These are phyloP conservation scores for Florisuga fusca DNA, from an alignment of 2,797 vertebrate species.

Conservation along the genomic window DNA sequence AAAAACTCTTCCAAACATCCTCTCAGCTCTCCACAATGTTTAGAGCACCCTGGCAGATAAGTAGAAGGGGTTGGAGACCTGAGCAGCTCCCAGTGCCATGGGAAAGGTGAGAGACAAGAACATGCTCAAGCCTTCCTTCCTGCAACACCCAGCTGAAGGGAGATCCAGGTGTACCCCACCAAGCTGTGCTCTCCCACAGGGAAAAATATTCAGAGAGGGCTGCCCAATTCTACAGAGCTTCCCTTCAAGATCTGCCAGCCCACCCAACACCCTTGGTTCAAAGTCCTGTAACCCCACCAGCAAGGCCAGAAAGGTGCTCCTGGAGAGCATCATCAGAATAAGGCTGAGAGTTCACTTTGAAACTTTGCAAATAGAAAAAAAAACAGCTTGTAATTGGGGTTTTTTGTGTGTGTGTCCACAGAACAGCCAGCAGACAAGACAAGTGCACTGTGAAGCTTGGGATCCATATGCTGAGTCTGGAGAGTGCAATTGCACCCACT, in stretches of 20 bases:
- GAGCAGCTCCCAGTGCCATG: not conserved
- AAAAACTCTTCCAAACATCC: not conserved
- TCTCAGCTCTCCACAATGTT: not conserved
- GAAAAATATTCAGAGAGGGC: not conserved
- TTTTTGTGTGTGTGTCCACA: not conserved
- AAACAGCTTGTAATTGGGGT: not conserved
- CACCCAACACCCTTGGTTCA: fast-evolving
- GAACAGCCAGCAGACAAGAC: not conserved
- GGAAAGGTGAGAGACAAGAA: not conserved
- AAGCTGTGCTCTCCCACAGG: not conserved
- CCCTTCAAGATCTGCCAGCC: not conserved
- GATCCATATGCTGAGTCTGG: fast-evolving
- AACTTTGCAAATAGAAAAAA: not conserved
- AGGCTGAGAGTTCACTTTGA: not conserved
- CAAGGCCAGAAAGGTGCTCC: not conserved
- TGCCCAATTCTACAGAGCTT: not conserved
- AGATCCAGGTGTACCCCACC: not conserved
- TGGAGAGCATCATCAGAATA: not conserved
- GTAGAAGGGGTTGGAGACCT: not conserved
- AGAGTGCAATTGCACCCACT: not conserved
- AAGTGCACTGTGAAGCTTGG: not conserved
- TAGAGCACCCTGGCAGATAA: not conserved
- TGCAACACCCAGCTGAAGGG: not conserved
- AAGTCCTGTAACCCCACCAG: not conserved
- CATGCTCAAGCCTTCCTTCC: fast-evolving